Base-by-base conservation (phyloP, 2,113 vertebrate species). In the Passerina amoena region DNA sequence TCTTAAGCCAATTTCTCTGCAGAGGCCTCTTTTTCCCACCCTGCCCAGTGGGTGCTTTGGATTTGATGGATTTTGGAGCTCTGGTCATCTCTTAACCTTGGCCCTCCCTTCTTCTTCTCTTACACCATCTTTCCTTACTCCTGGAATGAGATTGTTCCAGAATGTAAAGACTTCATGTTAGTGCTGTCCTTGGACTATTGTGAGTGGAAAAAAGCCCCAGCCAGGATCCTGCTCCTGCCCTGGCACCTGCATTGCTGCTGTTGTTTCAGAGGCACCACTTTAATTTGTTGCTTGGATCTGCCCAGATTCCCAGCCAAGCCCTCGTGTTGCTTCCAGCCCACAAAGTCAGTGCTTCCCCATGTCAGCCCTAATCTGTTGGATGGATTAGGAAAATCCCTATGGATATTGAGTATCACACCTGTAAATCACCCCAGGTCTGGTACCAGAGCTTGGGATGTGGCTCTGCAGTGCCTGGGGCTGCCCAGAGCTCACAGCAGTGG, bases 231-330 rank as follows among this genome's bases (percentile, higher is more conserved):
- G 64, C 63, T 66, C 35, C 59, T 33, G 16, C 69, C 47, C 19
- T 4, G 4, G 37, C 5, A 0, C 11, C 8, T 0, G 3, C 3
- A 33, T 35, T 76, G 63, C 44, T 51, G 20, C 61, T 1, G 0
- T 23, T 44, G 5, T 38, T 89, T 40, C 79, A 30, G 31, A 8
- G 3, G 27, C 54, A 12, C 40, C 23, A 1, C 14, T 42, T 61
- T 15, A 8, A 15, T 60, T 38, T 71, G 28, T 38, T 30, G 0
- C 38, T 42, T n/a, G 70, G 33, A 33, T 75, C 61, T 83, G 1
- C 64, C 21, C 40, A 9, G 66, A 10, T 40, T 76, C 38, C 22
- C 72, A 79, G 65, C 54, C 57, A 24, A 69, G 21, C 42, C 66
- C 69, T 68, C 3, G 15, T 30, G n/a, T 24, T n/a, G 53, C 56